These are phyloP conservation scores for Pachyseris speciosa DNA, from an alignment of 64 coral and sea anemone genomes.

Conservation along the genomic window DNA sequence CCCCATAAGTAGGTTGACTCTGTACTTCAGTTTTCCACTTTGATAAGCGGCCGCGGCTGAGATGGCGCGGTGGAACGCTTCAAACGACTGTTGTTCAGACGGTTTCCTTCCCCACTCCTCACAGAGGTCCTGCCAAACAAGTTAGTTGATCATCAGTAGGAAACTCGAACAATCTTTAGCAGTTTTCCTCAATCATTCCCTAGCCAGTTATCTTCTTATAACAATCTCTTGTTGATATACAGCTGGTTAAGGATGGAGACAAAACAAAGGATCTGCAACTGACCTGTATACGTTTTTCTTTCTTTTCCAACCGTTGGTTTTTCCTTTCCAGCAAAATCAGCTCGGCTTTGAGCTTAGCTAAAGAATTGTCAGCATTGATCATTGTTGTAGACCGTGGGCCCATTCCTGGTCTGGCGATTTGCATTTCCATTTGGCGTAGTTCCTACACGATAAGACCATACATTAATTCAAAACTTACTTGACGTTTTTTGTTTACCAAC, in stretches of 20 bases:
- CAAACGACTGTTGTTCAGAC: conserved; percentile 84
- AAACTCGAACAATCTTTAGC: no score
- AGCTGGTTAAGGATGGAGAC: neutral
- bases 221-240: neutral
- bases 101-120: conserved; percentile 95
- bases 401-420: conserved; percentile 76
- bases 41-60: conserved; percentile 89
- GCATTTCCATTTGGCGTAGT: conserved; percentile 96
- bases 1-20: conserved; percentile 86
- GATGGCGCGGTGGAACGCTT: conserved; percentile 88
- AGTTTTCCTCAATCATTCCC: no score
- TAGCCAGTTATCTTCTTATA: no score
- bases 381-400: conserved; percentile 70
- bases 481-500: no score
- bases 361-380: conserved; percentile 63
- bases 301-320: conserved; percentile 86
- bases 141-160: no score
- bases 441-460: conserved; percentile 51
- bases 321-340: conserved; percentile 91
- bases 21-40: conserved; percentile 87
- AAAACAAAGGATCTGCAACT: no score
- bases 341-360: conserved; percentile 92
- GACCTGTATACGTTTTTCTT: conserved; percentile 97
- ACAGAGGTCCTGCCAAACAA: conserved; percentile 67
- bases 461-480: neutral